A percentile compares a stretch with the other conserved stretches of the same genome.
phyloP scores from a whole-genome alignment of 1,140 invertebrate genomes.

The Neodiprion lecontei region DNA sequence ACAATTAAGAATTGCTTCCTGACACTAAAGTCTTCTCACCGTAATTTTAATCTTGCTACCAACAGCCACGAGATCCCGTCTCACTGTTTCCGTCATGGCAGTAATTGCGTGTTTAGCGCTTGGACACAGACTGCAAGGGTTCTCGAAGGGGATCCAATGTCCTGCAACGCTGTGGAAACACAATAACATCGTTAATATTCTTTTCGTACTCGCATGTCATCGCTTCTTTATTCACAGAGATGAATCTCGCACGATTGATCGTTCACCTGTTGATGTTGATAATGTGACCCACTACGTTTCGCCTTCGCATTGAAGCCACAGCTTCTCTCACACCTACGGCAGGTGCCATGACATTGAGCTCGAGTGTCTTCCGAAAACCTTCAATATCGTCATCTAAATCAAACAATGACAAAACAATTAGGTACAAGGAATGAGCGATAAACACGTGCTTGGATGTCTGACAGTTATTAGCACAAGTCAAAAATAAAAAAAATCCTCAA shows the following conservation, averaged over 20 bases:
- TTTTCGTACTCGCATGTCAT: too few relatives aligned
- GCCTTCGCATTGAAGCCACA: constrained; percentile 56
- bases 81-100: constrained; percentile 68
- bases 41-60: constrained; percentile 71
- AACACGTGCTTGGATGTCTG: too few relatives aligned
- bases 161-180: constrained; percentile 42
- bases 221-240: too few relatives aligned
- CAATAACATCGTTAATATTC: too few relatives aligned
- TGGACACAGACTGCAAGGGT: constrained; percentile 62
- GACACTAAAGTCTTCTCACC: constrained; percentile 53
- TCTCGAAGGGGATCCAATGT: constrained; percentile 39
- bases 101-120: constrained; percentile 75
- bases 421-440: too few relatives aligned
- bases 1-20: too few relatives aligned
- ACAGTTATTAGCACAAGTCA: too few relatives aligned
- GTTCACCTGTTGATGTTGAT: constrained; percentile 66
- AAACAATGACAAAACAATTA: constrained; percentile 34
- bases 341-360: constrained; percentile 73
- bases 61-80: constrained; percentile 68
- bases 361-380: constrained; percentile 62
- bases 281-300: constrained; percentile 60
- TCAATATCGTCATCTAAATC: constrained; percentile 52
- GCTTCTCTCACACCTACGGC: constrained; percentile 61
- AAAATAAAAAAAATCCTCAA: too few relatives aligned
- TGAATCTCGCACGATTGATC: neutral